Base-by-base conservation (phyloP, 2,113 vertebrate species). In the Vulpes ferrilata region DNA sequence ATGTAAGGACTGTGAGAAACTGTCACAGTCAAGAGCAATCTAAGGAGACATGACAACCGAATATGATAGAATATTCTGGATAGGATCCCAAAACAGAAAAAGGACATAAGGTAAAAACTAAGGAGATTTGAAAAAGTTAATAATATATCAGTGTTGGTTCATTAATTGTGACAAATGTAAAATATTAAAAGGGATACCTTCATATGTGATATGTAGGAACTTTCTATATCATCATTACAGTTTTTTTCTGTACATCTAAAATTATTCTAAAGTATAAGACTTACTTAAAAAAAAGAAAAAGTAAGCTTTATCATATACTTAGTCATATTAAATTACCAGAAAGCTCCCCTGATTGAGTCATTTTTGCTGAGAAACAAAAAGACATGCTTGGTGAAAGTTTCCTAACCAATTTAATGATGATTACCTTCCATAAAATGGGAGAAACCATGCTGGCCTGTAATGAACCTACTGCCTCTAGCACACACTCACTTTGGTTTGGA, bases 331-430 rank as follows among this genome's bases (percentile, higher is more conserved):
- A 94, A 76, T 64, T 59, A 48, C 19, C 10, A 9, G 43, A 79
- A 84, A 84, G 4, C 16, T n/a, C 27, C 86, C 35, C 13, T 55
- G 60, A 85, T 79, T 73, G 73, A 94, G 83, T 76, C 76, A 57
- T 93, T 92, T 84, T 93, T 94, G 64, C 80, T 90, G 48, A 35
- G 60, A 94, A 96, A 82, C 2, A 32, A 67, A 91, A 89, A 95
- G 81, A 38, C 9, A 43, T n/a, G 53, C 22, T 92, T 76, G 93
- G 89, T 65, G 81, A 92, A 85, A 6, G 22, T 87, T 65, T 96
- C 57, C 71, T 90, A 87, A 81, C 30, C 30, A 57, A 7, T 78
- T 94, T 73, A 93, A 95, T 78, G 90, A 90, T 93, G 95, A 95
- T 93, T 65, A 51, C 59, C 13, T 38, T 76, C 90, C 55, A 55